Conservation (phyloP, 2,888 invertebrate genomes). For the Heliconius sara region DNA sequence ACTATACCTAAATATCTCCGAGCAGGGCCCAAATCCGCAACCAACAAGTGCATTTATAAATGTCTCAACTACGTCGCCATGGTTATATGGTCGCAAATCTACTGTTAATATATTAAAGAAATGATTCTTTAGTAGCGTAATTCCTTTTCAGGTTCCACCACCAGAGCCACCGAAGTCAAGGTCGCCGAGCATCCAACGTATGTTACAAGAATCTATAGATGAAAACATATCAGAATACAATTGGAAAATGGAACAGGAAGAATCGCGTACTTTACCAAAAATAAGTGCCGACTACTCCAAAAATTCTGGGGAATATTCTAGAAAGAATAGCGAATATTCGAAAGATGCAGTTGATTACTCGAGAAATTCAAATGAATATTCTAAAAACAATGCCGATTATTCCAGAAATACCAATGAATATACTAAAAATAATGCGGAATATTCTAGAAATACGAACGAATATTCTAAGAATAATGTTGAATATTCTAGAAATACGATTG, state of each 20-base stretch:
- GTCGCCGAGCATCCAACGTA: conserved; percentile 78
- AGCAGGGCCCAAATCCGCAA: background rate
- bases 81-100: too few relatives aligned
- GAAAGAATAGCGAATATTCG: conserved; percentile 77
- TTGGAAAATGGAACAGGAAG: conserved; percentile 74
- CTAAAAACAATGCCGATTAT: conserved; percentile 18
- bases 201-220: conserved; percentile 76
- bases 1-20: background rate
- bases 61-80: background rate
- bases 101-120: background rate
- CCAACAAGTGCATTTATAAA: background rate
- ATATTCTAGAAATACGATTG: conserved; percentile 22
- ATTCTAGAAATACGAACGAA: conserved; percentile 19
- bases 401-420: conserved; percentile 20
- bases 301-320: conserved; percentile 80
- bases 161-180: conserved; percentile 86
- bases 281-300: conserved; percentile 75
- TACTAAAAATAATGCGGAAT: conserved; percentile 15
- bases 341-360: conserved; percentile 15
- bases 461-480: conserved; percentile 19
- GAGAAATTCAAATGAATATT: conserved; percentile 14
- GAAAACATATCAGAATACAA: conserved; percentile 75
- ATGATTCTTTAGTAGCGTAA: background rate
- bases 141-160: conserved; percentile 82
- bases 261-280: conserved; percentile 57